A percentile compares a stretch with the other conserved stretches of the same genome.
phyloP scores from a whole-genome alignment of 1,140 invertebrate species.

The Tetragonula clypearis region DNA sequence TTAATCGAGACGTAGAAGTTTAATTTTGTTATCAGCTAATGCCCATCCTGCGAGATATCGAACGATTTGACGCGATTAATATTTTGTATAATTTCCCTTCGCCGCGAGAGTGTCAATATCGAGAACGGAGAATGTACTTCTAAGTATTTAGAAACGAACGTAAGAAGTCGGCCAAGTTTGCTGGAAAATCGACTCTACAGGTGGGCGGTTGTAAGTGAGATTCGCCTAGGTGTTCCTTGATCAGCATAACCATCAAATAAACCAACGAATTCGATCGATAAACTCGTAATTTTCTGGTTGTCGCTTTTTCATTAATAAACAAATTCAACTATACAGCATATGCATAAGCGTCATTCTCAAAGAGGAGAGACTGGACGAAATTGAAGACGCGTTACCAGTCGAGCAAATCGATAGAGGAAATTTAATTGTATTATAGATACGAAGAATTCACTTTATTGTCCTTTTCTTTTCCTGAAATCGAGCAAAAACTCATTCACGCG shows the following conservation, averaged over 20 bases:
- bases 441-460: conserved; percentile 15
- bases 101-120: neutral
- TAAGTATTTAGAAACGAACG: conserved; percentile 16
- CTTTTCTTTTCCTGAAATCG: too few species aligned
- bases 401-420: conserved; percentile 3
- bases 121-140: neutral
- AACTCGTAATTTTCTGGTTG: neutral
- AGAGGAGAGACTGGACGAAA: neutral
- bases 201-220: conserved; percentile 44
- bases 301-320: neutral
- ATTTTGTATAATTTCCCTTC: too few species aligned
- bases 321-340: neutral
- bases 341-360: neutral
- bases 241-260: neutral
- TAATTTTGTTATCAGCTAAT: too few species aligned
- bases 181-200: conserved; percentile 59
- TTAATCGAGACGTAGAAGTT: too few species aligned
- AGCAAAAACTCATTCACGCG: too few species aligned
- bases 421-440: neutral
- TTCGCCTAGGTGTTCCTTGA: neutral
- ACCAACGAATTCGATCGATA: neutral
- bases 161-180: conserved; percentile 47
- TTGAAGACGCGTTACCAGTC: too few species aligned
- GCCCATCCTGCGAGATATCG: too few species aligned
- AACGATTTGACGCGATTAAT: too few species aligned